Base-by-base conservation (phyloP, 2,888 invertebrate genomes). In the Himalopsyche anomala region DNA sequence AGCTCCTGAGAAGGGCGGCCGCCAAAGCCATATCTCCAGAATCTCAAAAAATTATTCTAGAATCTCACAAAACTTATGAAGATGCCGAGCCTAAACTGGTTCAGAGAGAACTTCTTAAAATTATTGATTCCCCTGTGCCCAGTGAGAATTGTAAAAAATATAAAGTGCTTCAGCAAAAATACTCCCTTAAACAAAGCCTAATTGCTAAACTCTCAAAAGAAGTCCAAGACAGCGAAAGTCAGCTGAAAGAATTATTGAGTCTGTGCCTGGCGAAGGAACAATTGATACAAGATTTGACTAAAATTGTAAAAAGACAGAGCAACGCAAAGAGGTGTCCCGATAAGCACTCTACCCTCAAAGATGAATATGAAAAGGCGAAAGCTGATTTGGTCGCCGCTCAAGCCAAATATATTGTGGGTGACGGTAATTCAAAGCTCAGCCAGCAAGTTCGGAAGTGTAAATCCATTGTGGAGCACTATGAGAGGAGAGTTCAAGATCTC, bases 221-320 rank as follows among this genome's bases (percentile, higher is more conserved):
- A 90, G 94, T 96, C 81, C 94, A 94, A 86, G 94, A 94, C 28
- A 95, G 95, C 56, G 94, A 96, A 89, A 94, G 95, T 88, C 95
- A 96, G 90, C 93, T 96, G 5, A 94, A 95, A 89, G 96, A 97
- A 91, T 91, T 97, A 40, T 95, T 96, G 89, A 94, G 95, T 89
- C 94, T 96, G 40, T 93, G 93, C 89, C 92, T 93, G 89, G 92
- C 92, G 1, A 97, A 96, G 91, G 95, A 96, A 90, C 95, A 95
- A 89, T 93, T 96, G 81, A 95, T 96, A 89, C 94, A 94, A 89
- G 96, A 96, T 89, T 92, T 96, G 89, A 92, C 92, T 2, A 92
- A 91, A 90, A 90, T 92, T 81, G 90, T 92, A 74, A 91, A 91
- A 85, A 90, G 91, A 87, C 91, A 90, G 87, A 90, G 90, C 87